phyloP scores from a whole-genome alignment of 2,113 vertebrate genomes.

The Corydoras maculifer region DNA sequence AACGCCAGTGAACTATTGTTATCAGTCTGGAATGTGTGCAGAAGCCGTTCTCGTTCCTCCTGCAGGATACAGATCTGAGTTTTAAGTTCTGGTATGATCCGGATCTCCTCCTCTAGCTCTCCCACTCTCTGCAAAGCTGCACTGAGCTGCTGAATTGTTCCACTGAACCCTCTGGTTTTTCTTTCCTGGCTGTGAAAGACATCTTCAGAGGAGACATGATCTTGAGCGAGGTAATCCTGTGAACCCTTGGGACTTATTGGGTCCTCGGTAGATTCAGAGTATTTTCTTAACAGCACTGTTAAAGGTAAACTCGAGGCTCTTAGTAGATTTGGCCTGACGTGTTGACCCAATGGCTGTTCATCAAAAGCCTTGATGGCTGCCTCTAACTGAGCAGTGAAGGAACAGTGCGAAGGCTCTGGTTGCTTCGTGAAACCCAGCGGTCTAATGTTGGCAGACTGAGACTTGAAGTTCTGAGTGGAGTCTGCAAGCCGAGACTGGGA shows the following conservation, averaged over 20 bases:
- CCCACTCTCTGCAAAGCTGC: slow-evolving; percentile 57
- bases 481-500: slow-evolving; percentile 60
- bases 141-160: slow-evolving; percentile 53
- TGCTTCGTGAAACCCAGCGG: slow-evolving; percentile 20
- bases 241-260: slow-evolving; percentile 44
- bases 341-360: slow-evolving; percentile 59
- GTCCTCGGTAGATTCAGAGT: slow-evolving; percentile 52
- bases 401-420: slow-evolving; percentile 22
- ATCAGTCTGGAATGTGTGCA: slow-evolving; percentile 47
- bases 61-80: slow-evolving; percentile 61
- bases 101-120: slow-evolving; percentile 59
- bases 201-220: slow-evolving; percentile 48
- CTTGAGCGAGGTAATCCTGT: slow-evolving; percentile 47
- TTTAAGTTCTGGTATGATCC: slow-evolving; percentile 61
- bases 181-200: slow-evolving; percentile 42
- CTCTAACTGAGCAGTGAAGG: slow-evolving; percentile 57
- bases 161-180: slow-evolving; percentile 36
- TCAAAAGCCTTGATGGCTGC: slow-evolving; percentile 54
- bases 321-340: slow-evolving; percentile 77
- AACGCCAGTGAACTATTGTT: neutral
- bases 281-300: slow-evolving; percentile 66
- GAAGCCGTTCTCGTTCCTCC: slow-evolving; percentile 54
- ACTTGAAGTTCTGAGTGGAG: slow-evolving; percentile 49
- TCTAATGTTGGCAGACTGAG: slow-evolving; percentile 40
- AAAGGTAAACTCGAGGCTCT: slow-evolving; percentile 86